These are phyloP conservation scores for Zaprionus capensis DNA, from an alignment of 1,140 invertebrate genomes.

Conservation along the genomic window DNA sequence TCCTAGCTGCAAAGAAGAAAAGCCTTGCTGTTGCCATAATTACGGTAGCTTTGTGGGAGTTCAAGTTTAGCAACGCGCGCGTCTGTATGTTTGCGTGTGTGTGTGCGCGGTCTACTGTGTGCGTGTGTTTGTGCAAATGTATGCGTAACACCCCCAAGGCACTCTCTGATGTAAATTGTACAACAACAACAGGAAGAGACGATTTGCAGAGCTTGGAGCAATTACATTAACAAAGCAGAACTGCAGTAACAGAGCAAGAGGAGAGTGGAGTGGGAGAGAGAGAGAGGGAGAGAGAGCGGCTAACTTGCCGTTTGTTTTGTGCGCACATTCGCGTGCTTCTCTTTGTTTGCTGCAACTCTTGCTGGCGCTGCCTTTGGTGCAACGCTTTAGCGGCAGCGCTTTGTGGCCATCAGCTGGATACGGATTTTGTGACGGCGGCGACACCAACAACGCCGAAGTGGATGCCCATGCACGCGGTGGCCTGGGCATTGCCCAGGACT, in stretches of 20 bases:
- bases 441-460: slow-evolving; percentile 83
- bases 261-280: background rate
- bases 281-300: slow-evolving; percentile 22
- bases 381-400: slow-evolving; percentile 48
- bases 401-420: slow-evolving; percentile 72
- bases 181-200: slow-evolving; percentile 27
- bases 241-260: background rate
- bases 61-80: slow-evolving; percentile 63
- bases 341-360: slow-evolving; percentile 59
- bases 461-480: slow-evolving; percentile 79
- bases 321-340: slow-evolving; percentile 69
- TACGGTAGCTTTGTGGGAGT: slow-evolving; percentile 76
- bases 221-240: slow-evolving; percentile 18
- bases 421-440: slow-evolving; percentile 77
- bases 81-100: slow-evolving; percentile 31
- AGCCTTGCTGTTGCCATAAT: slow-evolving; percentile 62
- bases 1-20: slow-evolving; percentile 46
- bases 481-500: slow-evolving; percentile 83
- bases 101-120: slow-evolving; percentile 1
- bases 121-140: slow-evolving; percentile 39
- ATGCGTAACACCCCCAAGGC: slow-evolving; percentile 72
- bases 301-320: slow-evolving; percentile 70
- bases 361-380: slow-evolving; percentile 35
- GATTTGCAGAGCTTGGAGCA: slow-evolving; percentile 20
- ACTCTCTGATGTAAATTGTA: slow-evolving; percentile 40